Evolutionary conservation across 2,113 vertebrate genomes (phyloP).

Genomic region (Toxostoma redivivum): DNA sequence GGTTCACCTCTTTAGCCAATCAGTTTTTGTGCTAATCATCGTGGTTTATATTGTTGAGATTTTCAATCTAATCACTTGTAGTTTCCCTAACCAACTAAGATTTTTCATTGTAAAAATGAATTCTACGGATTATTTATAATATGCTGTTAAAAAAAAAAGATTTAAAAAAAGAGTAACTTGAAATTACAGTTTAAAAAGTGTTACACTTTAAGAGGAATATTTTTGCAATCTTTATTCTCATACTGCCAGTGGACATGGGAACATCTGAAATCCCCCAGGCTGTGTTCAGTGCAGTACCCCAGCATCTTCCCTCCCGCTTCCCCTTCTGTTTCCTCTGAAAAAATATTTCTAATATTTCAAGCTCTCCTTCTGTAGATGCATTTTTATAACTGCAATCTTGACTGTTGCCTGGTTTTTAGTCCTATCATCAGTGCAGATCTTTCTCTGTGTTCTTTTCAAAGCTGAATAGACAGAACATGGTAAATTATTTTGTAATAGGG

Average conservation of each 20-base stretch:
- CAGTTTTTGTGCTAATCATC: background rate
- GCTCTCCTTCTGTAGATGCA: background rate
- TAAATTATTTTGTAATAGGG: background rate
- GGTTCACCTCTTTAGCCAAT: background rate
- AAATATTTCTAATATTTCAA: background rate
- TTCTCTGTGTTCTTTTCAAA: background rate
- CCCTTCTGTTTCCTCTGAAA: background rate
- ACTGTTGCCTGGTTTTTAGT: background rate
- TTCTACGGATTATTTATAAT: background rate
- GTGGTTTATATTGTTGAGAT: background rate
- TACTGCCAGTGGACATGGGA: background rate
- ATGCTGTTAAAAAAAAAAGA: background rate
- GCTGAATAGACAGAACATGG: background rate
- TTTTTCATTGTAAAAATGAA: background rate
- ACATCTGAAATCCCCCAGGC: background rate
- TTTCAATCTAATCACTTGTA: background rate
- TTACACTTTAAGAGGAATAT: background rate
- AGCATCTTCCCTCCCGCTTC: background rate
- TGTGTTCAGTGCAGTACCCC: background rate
- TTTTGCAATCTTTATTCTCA: background rate
- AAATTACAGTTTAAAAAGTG: background rate
- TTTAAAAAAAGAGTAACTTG: background rate
- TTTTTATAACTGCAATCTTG: background rate
- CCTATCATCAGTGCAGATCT: background rate
- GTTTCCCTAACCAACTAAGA: background rate